Evolutionary conservation across 2,113 vertebrate species (phyloP).

Genomic region (Rhipidura dahli): DNA sequence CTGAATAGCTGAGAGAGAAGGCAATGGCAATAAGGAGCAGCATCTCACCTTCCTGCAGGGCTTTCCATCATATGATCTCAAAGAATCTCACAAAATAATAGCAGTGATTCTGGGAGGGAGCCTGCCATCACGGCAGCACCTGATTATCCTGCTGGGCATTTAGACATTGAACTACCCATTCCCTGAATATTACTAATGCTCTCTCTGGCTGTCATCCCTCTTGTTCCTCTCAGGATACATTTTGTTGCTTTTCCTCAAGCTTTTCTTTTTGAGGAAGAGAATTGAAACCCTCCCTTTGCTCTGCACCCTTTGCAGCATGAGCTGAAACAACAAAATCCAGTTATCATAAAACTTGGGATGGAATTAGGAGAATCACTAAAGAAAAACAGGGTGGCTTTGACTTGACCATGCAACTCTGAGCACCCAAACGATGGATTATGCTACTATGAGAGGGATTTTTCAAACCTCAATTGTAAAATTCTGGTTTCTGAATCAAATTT

Average conservation of each 20-base stretch:
- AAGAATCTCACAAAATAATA: not conserved
- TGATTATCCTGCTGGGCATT: not conserved
- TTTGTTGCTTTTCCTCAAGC: too few relatives aligned
- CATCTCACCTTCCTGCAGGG: not conserved
- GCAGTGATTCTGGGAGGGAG: not conserved
- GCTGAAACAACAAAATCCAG: not conserved
- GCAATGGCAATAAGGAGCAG: not conserved
- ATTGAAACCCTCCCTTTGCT: not conserved
- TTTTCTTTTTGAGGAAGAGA: not conserved
- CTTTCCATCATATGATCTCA: not conserved
- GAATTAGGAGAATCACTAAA: not conserved
- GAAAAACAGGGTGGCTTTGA: not conserved
- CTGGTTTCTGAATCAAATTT: not conserved
- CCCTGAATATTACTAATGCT: not conserved
- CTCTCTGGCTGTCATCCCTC: not conserved
- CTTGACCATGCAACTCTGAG: not conserved
- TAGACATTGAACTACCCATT: not conserved
- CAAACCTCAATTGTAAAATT: not conserved
- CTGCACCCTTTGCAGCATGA: fast-evolving
- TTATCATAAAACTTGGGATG: not conserved
- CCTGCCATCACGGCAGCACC: not conserved
- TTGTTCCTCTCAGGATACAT: not conserved
- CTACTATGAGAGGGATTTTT: not conserved
- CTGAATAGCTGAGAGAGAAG: not conserved
- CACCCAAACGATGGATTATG: not conserved